Evolutionary conservation across 2,113 vertebrate genomes (phyloP).

Genomic region (Baryphthengus martii): DNA sequence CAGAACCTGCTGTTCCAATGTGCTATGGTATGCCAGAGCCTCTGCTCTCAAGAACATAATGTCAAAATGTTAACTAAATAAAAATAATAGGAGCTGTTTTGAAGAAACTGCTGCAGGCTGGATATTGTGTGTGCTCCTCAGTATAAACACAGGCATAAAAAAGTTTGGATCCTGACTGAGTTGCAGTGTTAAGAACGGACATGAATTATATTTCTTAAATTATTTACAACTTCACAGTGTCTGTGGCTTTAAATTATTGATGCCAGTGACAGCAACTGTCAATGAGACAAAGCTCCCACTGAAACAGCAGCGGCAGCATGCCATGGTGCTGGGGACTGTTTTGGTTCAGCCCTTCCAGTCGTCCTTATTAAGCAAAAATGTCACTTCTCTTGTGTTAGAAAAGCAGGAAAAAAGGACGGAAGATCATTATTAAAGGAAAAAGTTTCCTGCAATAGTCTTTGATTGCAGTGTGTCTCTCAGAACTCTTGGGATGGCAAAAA

Average conservation of each 20-base stretch:
- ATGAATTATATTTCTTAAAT: constrained; percentile 56
- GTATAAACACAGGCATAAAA: neutral
- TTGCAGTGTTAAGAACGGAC: constrained; percentile 2
- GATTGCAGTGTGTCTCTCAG: neutral
- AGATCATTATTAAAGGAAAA: neutral
- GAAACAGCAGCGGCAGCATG: neutral
- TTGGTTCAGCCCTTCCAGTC: neutral
- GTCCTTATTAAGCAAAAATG: neutral
- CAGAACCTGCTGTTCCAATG: neutral
- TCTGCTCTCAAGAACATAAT: neutral
- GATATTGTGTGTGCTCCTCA: neutral
- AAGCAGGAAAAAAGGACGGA: neutral
- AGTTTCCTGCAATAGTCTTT: neutral
- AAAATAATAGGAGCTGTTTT: neutral
- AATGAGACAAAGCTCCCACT: constrained; percentile 39
- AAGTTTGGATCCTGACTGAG: constrained; percentile 18
- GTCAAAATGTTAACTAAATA: neutral
- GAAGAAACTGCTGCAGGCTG: neutral
- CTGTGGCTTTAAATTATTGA: constrained; percentile 63
- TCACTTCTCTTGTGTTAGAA: neutral
- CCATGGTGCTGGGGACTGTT: neutral
- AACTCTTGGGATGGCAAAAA: neutral
- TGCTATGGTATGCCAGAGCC: neutral
- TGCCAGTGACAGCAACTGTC: constrained; percentile 21
- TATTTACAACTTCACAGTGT: constrained; percentile 45